Evolutionary conservation across 2,888 invertebrate genomes (phyloP).

Genomic region (Drosophila melanocephala): DNA sequence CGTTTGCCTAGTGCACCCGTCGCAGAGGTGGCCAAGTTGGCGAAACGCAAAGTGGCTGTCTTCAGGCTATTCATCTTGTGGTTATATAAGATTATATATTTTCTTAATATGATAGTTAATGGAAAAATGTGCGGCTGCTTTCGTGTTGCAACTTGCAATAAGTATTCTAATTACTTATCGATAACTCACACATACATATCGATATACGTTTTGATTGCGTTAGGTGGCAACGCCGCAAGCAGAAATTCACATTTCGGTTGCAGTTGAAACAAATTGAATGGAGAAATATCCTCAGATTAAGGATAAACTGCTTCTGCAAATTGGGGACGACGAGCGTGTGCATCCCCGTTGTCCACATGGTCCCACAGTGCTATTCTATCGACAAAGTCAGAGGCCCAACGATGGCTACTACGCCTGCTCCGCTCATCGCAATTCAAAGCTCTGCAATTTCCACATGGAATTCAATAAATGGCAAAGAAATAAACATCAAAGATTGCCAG

Average conservation of each 20-base stretch:
- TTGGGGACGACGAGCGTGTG: slow-evolving; percentile 86
- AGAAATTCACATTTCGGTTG: slow-evolving; percentile 6
- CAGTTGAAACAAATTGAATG: slow-evolving; percentile 25
- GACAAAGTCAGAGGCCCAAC: slow-evolving; percentile 60
- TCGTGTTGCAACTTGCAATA: slow-evolving; percentile 51
- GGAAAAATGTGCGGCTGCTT: slow-evolving; percentile 56
- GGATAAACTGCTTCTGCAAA: slow-evolving; percentile 61
- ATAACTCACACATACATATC: slow-evolving; percentile 1
- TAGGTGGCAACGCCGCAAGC: slow-evolving; percentile 15
- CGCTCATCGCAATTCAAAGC: slow-evolving; percentile 92
- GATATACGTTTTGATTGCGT: slow-evolving; percentile 1
- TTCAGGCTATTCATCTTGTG: slow-evolving; percentile 90
- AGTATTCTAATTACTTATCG: slow-evolving; percentile 18
- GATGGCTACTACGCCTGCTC: slow-evolving; percentile 92
- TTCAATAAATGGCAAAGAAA: slow-evolving; percentile 46
- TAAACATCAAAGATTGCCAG: background rate
- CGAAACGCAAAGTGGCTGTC: slow-evolving; percentile 87
- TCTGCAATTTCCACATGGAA: slow-evolving; percentile 90
- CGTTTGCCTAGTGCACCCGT: slow-evolving; percentile 86
- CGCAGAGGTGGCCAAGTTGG: slow-evolving; percentile 77
- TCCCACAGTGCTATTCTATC: slow-evolving; percentile 90
- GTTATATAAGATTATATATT: slow-evolving; percentile 59
- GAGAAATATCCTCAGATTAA: slow-evolving; percentile 8
- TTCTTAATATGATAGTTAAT: slow-evolving; percentile 32
- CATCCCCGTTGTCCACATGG: slow-evolving; percentile 92